phyloP scores from a whole-genome alignment of 2,797 vertebrate species.

The Enteromius fasciolatus region DNA sequence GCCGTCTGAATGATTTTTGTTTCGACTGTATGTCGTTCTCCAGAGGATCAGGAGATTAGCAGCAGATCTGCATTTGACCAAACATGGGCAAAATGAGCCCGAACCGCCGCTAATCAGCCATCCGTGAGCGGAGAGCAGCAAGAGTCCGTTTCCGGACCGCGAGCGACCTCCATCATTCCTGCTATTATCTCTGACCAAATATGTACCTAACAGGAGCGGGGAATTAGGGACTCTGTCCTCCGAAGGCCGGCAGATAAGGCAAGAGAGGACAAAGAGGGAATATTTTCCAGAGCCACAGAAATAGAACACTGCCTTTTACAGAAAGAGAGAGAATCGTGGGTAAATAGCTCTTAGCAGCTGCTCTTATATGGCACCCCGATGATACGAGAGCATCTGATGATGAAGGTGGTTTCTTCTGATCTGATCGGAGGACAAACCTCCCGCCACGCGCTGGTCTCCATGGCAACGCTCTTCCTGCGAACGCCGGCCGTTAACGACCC shows the following conservation, averaged over 20 bases:
- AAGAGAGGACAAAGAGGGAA: slow-evolving; percentile 66
- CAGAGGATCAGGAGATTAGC: slow-evolving; percentile 37
- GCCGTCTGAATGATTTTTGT: neutral
- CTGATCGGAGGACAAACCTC: slow-evolving; percentile 61
- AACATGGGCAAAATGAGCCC: slow-evolving; percentile 56
- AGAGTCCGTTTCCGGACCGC: slow-evolving; percentile 23
- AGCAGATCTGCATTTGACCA: slow-evolving; percentile 52
- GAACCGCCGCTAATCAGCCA: slow-evolving; percentile 1
- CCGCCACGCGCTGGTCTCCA: slow-evolving; percentile 81
- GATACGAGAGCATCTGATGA: too few relatives aligned
- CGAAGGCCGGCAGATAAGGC: slow-evolving; percentile 70
- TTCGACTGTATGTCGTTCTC: neutral
- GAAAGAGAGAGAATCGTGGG: slow-evolving; percentile 67
- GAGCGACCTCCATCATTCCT: slow-evolving; percentile 61
- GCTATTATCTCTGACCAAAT: slow-evolving; percentile 80
- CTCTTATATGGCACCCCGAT: neutral
- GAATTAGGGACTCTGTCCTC: slow-evolving; percentile 64
- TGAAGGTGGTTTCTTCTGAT: neutral
- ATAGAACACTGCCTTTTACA: slow-evolving; percentile 86
- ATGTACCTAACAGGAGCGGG: slow-evolving; percentile 75
- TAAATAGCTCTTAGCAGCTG: slow-evolving; percentile 61
- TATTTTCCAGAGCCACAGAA: slow-evolving; percentile 68
- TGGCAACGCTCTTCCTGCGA: slow-evolving; percentile 76
- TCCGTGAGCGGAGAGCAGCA: neutral
- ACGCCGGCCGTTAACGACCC: slow-evolving; percentile 69